Conservation (phyloP, 35 echinoderm and acorn worm species). For the Acanthaster planci region DNA sequence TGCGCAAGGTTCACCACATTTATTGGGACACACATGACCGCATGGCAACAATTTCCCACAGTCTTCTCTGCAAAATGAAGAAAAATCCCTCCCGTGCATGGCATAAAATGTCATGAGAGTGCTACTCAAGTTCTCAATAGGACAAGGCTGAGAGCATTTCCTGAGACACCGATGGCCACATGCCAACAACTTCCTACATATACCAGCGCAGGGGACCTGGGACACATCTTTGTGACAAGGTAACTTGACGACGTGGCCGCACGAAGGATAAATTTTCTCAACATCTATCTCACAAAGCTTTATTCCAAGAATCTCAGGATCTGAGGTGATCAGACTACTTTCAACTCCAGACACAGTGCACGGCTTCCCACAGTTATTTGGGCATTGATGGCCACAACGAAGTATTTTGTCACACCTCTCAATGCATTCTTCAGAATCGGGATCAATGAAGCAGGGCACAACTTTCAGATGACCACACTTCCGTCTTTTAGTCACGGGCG, state of each 20-base stretch:
- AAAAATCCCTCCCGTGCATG: neutral
- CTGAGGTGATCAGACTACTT: too few relatives aligned
- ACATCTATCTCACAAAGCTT: neutral
- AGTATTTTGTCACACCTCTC: slow-evolving; percentile 14
- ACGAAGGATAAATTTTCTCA: neutral
- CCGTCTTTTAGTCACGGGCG: neutral
- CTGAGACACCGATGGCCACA: neutral
- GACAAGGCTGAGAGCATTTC: neutral
- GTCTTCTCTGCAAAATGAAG: neutral
- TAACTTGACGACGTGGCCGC: neutral
- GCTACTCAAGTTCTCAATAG: neutral
- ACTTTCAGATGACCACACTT: neutral
- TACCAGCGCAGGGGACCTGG: neutral
- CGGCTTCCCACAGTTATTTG: neutral
- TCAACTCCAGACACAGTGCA: neutral
- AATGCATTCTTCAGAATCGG: neutral
- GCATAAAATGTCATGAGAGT: neutral
- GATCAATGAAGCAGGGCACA: neutral
- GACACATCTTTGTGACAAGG: neutral
- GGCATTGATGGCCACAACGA: slow-evolving; percentile 32
- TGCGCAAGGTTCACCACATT: slow-evolving; percentile 18
- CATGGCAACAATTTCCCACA: neutral
- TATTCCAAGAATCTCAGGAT: neutral
- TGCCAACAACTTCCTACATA: neutral
- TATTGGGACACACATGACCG: slow-evolving; percentile 14